Conservation (phyloP, 2,797 vertebrate genomes). For the Mastacembelus armatus region DNA sequence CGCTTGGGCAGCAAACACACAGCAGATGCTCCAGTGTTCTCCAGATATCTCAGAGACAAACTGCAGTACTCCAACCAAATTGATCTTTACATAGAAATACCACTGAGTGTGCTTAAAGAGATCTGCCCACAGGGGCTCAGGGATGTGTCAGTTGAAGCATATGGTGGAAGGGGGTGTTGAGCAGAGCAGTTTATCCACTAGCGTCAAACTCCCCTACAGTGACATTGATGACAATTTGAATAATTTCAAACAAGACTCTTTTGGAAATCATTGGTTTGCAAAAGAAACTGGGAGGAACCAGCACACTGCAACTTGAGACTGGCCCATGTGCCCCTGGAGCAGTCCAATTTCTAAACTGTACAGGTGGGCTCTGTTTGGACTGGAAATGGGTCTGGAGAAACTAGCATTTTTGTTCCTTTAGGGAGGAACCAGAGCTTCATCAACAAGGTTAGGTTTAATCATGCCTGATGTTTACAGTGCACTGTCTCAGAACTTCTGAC, state of each 20-base stretch:
- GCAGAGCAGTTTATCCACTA: constrained; percentile 62
- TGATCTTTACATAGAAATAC: constrained; percentile 66
- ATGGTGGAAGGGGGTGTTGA: constrained; percentile 15
- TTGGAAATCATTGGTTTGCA: constrained; percentile 55
- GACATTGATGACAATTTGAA: constrained; percentile 67
- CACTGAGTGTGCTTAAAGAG: constrained; percentile 62
- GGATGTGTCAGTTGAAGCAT: constrained; percentile 58
- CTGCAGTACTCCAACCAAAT: constrained; percentile 53
- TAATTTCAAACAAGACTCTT: constrained; percentile 59
- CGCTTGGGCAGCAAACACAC: constrained; percentile 50
- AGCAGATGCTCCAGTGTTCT: constrained; percentile 65
- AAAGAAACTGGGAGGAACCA: constrained; percentile 42
- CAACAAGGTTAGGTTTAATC: not conserved
- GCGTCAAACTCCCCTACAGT: constrained; percentile 63
- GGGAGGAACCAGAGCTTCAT: constrained; percentile 1
- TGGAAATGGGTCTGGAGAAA: constrained; percentile 15
- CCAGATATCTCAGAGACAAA: constrained; percentile 59
- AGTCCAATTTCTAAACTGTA: constrained; percentile 35
- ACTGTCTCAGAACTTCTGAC: not conserved
- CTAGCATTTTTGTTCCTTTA: constrained; percentile 1
- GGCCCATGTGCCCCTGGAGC: not conserved
- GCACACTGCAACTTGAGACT: constrained; percentile 17
- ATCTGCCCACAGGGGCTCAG: constrained; percentile 61
- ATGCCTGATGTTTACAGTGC: not conserved
- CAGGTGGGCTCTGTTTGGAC: constrained; percentile 34